phyloP scores from a whole-genome alignment of 2,888 invertebrate genomes.

The Steinernema scapterisci region DNA sequence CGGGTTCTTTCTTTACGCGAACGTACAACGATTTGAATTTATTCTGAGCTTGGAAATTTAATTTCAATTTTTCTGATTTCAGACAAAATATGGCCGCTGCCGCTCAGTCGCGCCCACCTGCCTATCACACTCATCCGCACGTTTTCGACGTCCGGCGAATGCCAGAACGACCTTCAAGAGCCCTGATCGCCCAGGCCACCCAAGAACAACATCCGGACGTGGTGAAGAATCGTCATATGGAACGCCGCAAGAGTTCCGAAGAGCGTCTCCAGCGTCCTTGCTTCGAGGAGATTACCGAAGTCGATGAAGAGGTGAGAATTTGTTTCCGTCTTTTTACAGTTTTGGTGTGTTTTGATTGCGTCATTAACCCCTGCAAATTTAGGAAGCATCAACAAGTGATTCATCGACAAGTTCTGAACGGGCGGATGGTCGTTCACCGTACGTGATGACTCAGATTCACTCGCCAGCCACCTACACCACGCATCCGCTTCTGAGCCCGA shows the following conservation, averaged over 20 bases:
- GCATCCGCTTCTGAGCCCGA: constrained; percentile 13
- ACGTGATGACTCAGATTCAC: constrained; percentile 28
- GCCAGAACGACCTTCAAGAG: constrained; percentile 12
- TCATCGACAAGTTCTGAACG: constrained; percentile 29
- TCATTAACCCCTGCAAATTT: not conserved
- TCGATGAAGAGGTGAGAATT: constrained; percentile 11
- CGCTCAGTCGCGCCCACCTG: constrained; percentile 17
- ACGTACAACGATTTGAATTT: no score
- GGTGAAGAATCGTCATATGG: constrained; percentile 24
- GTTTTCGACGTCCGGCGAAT: constrained; percentile 14
- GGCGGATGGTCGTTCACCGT: constrained; percentile 16
- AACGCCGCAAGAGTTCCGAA: constrained; percentile 22
- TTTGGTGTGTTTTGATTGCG: not conserved
- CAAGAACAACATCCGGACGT: constrained; percentile 27
- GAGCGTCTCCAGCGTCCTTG: constrained; percentile 16
- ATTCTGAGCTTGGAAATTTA: not conserved
- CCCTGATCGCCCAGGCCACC: constrained; percentile 23
- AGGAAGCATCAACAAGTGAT: constrained; percentile 24
- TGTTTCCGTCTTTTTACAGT: no score
- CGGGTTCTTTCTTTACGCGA: no score
- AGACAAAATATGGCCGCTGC: constrained; percentile 23
- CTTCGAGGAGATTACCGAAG: constrained; percentile 20
- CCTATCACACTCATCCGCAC: constrained; percentile 9
- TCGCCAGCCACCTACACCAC: constrained; percentile 23
- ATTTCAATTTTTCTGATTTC: not conserved